Evolutionary conservation across 2,113 vertebrate genomes (phyloP), one percentile per base, ranked within the genome.

Genomic region (Pterophyllum scalare): DNA sequence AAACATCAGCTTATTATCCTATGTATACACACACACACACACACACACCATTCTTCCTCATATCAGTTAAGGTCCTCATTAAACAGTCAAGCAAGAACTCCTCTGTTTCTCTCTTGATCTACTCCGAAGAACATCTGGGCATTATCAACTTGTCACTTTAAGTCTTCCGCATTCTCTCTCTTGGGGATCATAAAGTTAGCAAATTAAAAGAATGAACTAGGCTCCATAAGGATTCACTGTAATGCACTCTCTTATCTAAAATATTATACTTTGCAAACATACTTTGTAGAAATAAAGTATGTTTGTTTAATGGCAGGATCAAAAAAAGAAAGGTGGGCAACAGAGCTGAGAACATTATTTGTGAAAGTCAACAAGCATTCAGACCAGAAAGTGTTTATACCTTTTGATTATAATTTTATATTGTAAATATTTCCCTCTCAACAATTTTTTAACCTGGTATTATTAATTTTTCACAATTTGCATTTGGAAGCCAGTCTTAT

Each of bases 121-220:
- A 4, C 20, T 79, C 75, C 26, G 7, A 76, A 22, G 57, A 87
- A 84, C 59, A 86, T 72, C 52, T 87, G 77, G 77, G 6, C 6
- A 79, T 81, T 58, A 70, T 20, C 40, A 61, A 15, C 9, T 35
- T 28, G 35, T 78, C 26, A 31, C 64, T 60, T 38, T 38, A 83
- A 83, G 26, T 38, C 12, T 15, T 20, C 8, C 20, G 35, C 20
- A 15, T 70, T 76, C 31, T 60, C 31, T 31, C 43, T 54, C 67
- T 19, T 82, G 52, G 26, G 26, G 22, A 74, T 49, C 58, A 67
- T 40, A 86, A 75, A 65, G 70, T 26, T 35, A 26, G 22, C 4
- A 14, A 76, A 65, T 67, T 65, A 77, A 65, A 20, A 59, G 5
- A 56, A 75, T 31, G 3, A 74, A 64, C 24, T n/a, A 12, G 15